phyloP scores from a whole-genome alignment of 2,888 invertebrate species.

The Dione juno region DNA sequence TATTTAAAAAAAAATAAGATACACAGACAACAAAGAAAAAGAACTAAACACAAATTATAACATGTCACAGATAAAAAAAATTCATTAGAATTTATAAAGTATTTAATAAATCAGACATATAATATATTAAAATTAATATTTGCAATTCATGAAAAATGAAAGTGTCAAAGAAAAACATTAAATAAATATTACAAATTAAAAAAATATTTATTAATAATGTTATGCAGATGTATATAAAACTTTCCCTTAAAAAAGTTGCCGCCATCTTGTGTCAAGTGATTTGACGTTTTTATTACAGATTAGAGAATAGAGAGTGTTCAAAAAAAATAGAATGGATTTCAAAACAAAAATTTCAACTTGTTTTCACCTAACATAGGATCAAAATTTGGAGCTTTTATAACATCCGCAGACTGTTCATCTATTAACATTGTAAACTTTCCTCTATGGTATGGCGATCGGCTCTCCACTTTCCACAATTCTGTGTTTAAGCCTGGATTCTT shows the following conservation, averaged over 20 bases:
- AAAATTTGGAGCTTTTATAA: slow-evolving; percentile 64
- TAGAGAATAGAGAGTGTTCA: neutral
- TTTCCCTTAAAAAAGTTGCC: neutral
- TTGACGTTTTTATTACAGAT: neutral
- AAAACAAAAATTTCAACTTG: slow-evolving; percentile 64
- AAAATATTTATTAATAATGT: too few species aligned
- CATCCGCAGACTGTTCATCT: slow-evolving; percentile 63
- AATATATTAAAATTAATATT: neutral
- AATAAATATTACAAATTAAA: neutral
- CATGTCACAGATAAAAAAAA: neutral
- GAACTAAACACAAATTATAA: neutral
- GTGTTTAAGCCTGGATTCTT: slow-evolving; percentile 73
- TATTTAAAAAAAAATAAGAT: neutral
- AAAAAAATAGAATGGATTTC: slow-evolving; percentile 35
- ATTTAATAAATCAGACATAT: neutral
- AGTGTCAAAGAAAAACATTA: neutral
- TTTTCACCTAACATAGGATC: slow-evolving; percentile 66
- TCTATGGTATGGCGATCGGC: slow-evolving; percentile 57
- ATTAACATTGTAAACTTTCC: slow-evolving; percentile 64
- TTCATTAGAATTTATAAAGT: neutral
- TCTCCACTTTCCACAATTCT: slow-evolving; percentile 65
- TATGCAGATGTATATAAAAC: too few species aligned
- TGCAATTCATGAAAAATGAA: neutral
- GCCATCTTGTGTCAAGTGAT: neutral
- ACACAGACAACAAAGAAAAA: neutral